Base-by-base conservation (phyloP, 2,797 vertebrate genomes). In the Tenualosa ilisha region DNA sequence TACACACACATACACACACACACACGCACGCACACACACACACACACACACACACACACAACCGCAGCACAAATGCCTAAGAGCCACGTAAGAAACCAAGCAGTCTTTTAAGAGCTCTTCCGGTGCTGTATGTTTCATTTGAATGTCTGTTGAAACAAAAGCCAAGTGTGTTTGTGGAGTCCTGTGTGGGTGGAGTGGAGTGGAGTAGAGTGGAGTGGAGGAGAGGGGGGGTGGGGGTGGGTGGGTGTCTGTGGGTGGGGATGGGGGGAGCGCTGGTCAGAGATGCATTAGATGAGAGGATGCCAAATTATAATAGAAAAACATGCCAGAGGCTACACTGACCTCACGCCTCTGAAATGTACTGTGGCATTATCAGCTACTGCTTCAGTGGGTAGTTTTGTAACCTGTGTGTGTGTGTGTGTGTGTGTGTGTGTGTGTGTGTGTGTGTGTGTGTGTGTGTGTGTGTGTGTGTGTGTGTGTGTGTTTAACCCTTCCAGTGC, bases 401-500 rank as follows among this genome's bases (percentile, higher is more conserved):
- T 75, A 75, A 75, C 68, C 65, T 56, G 61, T 83, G 63, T 87
- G 85, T 84, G 72, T 82, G 68, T n/a, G n/a, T n/a, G n/a, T n/a
- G n/a, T 56, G 61, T 83, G 63, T 87, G 85, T 84, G 72, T 56
- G 61, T 83, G 63, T 87, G 85, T 84, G 72, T 56, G 61, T 83
- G 63, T 87, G 85, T 84, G 72, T 56, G 61, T 83, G 63, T 87
- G 85, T 84, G 72, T 82, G 81, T 84, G 65, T 84, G 72, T 82
- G 53, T 31, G 54, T 82, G 26, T 82, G 13, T 83, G 82, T 81
- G 83, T 51, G 68, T 75, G 17, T 40, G 31, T 81, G 22, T 15
- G 37, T 84, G n/a, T 56, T 56, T 75, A 75, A 75, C 86, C 81
- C 63, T 85, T 87, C 65, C 88, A 99, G 98, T 99, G 98, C 89